Percentiles rank a stretch among this genome's conserved stretches.
Conservation (phyloP, 2,797 vertebrate species). For the Odontamblyopus lacepedii region DNA sequence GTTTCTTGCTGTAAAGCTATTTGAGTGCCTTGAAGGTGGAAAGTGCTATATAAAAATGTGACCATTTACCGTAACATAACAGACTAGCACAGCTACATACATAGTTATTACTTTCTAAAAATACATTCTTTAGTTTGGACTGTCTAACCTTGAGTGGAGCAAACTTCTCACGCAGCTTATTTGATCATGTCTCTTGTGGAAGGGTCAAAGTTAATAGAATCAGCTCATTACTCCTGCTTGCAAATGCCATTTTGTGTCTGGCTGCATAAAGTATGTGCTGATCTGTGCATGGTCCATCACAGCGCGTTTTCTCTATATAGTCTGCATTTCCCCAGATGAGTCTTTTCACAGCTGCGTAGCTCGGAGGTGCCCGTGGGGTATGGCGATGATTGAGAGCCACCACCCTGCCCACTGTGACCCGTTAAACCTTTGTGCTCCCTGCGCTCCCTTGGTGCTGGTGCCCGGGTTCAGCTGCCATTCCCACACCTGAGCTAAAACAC, state of each 20-base stretch:
- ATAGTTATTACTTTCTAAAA: background rate
- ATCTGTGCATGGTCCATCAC: constrained; percentile 23
- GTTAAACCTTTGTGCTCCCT: constrained; percentile 48
- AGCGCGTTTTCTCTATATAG: constrained; percentile 21
- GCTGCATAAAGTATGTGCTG: constrained; percentile 7
- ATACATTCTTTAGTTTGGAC: background rate
- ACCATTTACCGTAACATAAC: background rate
- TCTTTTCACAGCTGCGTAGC: constrained; percentile 56
- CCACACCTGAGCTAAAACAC: constrained; percentile 51
- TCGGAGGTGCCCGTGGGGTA: constrained; percentile 52
- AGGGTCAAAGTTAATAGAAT: constrained; percentile 21
- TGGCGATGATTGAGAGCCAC: constrained; percentile 62
- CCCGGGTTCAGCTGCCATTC: constrained; percentile 52
- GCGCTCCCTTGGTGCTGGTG: constrained; percentile 38
- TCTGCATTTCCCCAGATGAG: constrained; percentile 39
- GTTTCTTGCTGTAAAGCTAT: too few relatives aligned
- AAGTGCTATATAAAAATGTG: too few relatives aligned
- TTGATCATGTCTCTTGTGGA: background rate
- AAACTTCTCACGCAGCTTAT: background rate
- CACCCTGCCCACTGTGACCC: constrained; percentile 59
- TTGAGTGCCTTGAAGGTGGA: too few relatives aligned
- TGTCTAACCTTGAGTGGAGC: background rate
- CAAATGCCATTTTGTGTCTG: constrained; percentile 9
- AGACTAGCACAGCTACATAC: background rate
- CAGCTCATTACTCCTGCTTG: constrained; percentile 23